Conservation (phyloP, 2,113 vertebrate genomes). For the Acanthisitta chloris region DNA sequence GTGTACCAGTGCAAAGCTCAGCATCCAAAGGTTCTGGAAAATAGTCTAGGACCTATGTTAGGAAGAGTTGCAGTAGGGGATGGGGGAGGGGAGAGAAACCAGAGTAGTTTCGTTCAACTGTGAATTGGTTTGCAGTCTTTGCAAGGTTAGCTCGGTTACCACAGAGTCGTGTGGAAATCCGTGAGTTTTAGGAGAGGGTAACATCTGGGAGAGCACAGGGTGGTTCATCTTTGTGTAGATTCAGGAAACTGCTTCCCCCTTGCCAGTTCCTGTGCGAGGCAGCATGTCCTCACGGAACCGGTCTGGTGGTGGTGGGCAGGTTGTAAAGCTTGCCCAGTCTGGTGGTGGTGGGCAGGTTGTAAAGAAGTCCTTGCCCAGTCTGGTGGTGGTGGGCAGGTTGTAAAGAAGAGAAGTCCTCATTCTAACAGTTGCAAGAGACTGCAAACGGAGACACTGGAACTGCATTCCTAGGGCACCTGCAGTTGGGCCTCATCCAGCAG, state of each 20-base stretch:
- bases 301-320: background rate
- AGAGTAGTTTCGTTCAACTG: slow-evolving; percentile 16
- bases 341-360: background rate
- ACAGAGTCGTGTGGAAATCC: background rate
- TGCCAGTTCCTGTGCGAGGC: background rate
- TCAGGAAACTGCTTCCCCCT: background rate
- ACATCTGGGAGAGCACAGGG: slow-evolving; percentile 9
- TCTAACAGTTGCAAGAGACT: background rate
- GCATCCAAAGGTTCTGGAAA: slow-evolving; percentile 61
- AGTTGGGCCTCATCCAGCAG: slow-evolving; percentile 22
- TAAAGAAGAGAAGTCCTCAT: background rate
- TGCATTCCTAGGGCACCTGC: slow-evolving; percentile 21
- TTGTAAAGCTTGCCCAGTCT: background rate
- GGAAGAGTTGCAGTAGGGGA: slow-evolving; percentile 38
- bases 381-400: background rate
- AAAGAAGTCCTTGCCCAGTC: no score
- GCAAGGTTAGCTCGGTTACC: background rate
- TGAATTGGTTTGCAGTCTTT: slow-evolving; percentile 55
- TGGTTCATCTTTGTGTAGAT: background rate
- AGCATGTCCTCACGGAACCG: background rate
- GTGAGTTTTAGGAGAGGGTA: background rate
- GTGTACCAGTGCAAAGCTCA: slow-evolving; percentile 48
- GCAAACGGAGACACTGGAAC: slow-evolving; percentile 51
- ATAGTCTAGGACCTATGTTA: slow-evolving; percentile 9
- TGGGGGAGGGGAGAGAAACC: background rate